Conservation (phyloP, 2,113 vertebrate genomes). For the Nesoenas mayeri region DNA sequence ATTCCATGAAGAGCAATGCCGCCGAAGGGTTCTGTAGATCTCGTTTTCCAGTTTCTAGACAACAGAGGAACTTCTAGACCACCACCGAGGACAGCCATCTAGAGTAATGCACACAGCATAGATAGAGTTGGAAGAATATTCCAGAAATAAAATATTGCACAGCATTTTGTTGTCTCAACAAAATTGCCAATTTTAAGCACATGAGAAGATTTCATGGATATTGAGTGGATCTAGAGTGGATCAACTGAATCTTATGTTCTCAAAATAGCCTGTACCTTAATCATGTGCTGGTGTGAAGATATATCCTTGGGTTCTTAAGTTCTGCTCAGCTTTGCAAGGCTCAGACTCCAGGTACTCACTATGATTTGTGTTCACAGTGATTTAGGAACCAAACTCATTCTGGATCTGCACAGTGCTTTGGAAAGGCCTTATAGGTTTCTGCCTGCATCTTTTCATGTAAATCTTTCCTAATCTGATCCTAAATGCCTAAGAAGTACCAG, state of each 20-base stretch:
- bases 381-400: not conserved
- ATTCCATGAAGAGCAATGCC: slow-evolving; percentile 3
- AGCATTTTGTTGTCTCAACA: not conserved
- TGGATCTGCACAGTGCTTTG: not conserved
- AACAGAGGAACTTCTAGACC: not conserved
- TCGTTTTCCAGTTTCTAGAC: slow-evolving; percentile 3
- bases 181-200: not conserved
- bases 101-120: not conserved
- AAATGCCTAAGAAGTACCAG: not conserved
- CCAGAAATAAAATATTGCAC: not conserved
- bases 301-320: not conserved
- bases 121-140: not conserved
- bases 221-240: not conserved
- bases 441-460: not conserved
- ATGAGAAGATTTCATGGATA: not conserved
- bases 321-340: not conserved
- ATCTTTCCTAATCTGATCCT: not conserved
- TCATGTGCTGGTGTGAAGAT: not conserved
- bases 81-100: not conserved
- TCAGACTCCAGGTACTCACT: not conserved
- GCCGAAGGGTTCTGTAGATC: not conserved
- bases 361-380: not conserved
- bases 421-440: not conserved
- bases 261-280: not conserved
- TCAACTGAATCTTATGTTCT: not conserved